A percentile compares a stretch with the other conserved stretches of the same genome.
These are phyloP conservation scores for Cantharis flavilabris DNA, from an alignment of 2,888 invertebrate genomes.

Conservation along the genomic window DNA sequence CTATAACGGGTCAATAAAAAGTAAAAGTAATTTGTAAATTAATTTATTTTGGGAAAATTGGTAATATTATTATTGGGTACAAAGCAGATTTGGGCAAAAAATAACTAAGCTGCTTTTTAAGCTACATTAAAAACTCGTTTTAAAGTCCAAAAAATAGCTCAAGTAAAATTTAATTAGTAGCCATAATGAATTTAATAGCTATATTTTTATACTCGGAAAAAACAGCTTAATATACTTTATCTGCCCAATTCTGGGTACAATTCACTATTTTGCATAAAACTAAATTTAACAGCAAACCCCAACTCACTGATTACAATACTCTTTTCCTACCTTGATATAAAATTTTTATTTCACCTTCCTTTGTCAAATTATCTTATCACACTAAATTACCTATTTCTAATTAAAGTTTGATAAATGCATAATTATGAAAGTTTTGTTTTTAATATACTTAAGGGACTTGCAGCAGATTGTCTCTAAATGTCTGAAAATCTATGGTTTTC, in stretches of 20 bases:
- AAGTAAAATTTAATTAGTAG: no score
- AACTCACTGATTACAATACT: background rate
- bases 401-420: background rate
- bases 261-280: background rate
- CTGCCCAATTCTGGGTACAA: background rate
- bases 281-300: background rate
- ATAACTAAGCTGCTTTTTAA: background rate
- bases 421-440: background rate
- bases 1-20: background rate
- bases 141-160: background rate
- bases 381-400: constrained; percentile 2
- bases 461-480: background rate
- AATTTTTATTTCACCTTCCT: background rate
- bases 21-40: background rate
- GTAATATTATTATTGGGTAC: background rate
- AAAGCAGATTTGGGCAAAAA: background rate
- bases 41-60: background rate
- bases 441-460: constrained; percentile 1
- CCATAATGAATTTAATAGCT: background rate
- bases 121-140: background rate
- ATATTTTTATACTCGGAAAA: background rate
- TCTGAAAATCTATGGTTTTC: background rate
- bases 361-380: background rate
- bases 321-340: background rate
- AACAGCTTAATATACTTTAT: background rate